phyloP scores from a whole-genome alignment of 2,113 vertebrate species.

The Monarcha castaneiventris region DNA sequence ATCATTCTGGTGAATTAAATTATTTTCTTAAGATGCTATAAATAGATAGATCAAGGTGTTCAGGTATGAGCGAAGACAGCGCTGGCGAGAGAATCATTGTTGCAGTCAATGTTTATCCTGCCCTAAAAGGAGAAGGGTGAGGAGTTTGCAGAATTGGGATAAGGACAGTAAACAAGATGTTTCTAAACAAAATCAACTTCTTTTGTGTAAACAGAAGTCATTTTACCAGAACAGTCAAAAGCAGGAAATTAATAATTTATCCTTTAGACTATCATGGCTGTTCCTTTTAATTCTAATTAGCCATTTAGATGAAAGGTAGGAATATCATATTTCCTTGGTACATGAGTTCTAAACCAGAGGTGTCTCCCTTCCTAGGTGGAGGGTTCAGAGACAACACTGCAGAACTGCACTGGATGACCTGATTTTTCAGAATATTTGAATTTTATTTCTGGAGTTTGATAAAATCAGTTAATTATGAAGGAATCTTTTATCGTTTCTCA shows the following conservation, averaged over 20 bases:
- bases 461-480: slow-evolving; percentile 3
- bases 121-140: not conserved
- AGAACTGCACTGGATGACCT: not conserved
- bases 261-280: not conserved
- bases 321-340: not conserved
- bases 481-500: not conserved
- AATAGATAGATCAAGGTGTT: not conserved
- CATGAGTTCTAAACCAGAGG: not conserved
- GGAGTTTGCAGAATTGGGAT: not conserved
- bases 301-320: not conserved
- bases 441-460: slow-evolving; percentile 4
- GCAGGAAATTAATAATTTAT: not conserved
- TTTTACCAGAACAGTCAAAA: not conserved
- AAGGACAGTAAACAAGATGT: not conserved
- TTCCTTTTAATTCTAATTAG: not conserved
- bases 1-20: not conserved
- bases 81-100: not conserved
- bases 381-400: not conserved
- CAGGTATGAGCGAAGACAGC: not conserved
- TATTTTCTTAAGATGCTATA: not conserved
- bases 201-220: not conserved
- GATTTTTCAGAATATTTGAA: not conserved
- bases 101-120: not conserved
- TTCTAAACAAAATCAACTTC: not conserved
- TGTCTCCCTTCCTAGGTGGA: not conserved